These are phyloP conservation scores for Aythya baeri DNA, from an alignment of 2,113 vertebrate species.

Conservation along the genomic window DNA sequence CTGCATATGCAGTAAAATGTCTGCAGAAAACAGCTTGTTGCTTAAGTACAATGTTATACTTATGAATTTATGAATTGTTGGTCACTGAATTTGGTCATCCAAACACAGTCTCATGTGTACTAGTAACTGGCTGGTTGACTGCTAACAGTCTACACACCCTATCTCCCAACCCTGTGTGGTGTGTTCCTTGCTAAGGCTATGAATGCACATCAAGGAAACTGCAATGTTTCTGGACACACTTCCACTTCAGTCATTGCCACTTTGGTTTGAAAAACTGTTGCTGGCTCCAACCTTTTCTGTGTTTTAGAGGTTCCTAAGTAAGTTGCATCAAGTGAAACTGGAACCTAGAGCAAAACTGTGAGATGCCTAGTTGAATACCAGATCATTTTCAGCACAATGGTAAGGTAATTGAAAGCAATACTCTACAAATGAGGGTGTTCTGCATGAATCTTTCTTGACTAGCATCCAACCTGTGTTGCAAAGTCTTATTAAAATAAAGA, in stretches of 20 bases:
- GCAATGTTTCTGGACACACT: accelerated
- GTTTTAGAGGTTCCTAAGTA: neutral
- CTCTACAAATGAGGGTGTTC: neutral
- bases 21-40: neutral
- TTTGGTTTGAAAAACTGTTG: neutral
- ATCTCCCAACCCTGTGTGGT: neutral
- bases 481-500: neutral
- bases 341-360: neutral
- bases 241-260: neutral
- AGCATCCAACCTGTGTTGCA: neutral
- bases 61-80: neutral
- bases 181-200: neutral
- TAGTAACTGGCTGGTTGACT: neutral
- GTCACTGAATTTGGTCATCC: accelerated
- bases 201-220: neutral
- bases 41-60: neutral
- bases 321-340: neutral
- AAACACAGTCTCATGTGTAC: neutral
- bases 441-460: neutral
- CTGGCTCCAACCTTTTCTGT: neutral
- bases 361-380: neutral
- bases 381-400: neutral
- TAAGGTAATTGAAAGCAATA: neutral
- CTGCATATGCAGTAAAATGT: neutral
- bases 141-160: neutral